Evolutionary conservation across 2,888 invertebrate species (phyloP), one percentile per base, ranked within the genome.

Genomic region (Cyrtodaria siliqua): DNA sequence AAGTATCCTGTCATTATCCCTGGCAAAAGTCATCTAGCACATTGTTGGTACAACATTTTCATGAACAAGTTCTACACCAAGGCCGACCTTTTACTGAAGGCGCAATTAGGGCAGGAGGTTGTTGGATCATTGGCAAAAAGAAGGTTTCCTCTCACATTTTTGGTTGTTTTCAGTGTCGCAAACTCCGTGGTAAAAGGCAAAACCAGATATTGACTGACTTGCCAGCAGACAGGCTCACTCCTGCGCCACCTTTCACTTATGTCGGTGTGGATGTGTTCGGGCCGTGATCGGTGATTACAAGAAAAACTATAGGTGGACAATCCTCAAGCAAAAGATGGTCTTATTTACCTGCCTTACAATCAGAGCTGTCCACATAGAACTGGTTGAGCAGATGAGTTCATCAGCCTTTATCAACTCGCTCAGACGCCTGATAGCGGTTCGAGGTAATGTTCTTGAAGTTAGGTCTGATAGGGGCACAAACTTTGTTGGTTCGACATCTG

Each of bases 301-400:
- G 75, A 23, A 53, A 47, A 26, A 76, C 77, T 2, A 53, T 77
- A 63, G 67, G 71, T 40, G 78, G 80, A n/a, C 55, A 66, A 23
- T 60, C 77, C 9, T n/a, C 56, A 33, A 42, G 18, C n/a, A 83
- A 82, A 70, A 47, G 80, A 27, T 83, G 80, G 81, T 73, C 16
- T 14, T 83, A 16, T 83, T 83, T n/a, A 74, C 80, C 2, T 83
- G 79, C 49, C 42, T 83, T 2, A 60, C 59, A 2, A 70, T 57
- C 9, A 56, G 80, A 23, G 77, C 79, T 2, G 62, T 83, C 16
- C 83, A 83, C 49, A 60, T 80, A 14, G 80, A 80, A 42, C 50
- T 83, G 2, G 49, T 80, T 6, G 74, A 80, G 29, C 73, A 69
- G 29, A 55, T 83, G 57, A 59, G 53, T 44, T 67, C 67, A 12